A percentile compares a stretch with the other conserved stretches of the same genome.
phyloP scores from a whole-genome alignment of 2,113 vertebrate genomes.

The Grammomys dolichurus region DNA sequence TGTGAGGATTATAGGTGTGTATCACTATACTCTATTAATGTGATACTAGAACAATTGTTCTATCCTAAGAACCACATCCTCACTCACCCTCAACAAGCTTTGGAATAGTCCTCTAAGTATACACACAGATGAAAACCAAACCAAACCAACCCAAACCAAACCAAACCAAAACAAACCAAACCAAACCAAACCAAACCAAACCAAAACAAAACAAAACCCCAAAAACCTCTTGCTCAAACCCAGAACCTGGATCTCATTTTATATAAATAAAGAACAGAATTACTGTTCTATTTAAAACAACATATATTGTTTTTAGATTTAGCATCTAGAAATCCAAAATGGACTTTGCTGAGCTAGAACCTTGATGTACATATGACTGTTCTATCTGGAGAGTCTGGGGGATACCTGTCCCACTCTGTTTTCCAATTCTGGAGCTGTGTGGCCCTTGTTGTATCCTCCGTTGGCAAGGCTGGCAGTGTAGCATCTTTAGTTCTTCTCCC shows the following conservation, averaged over 20 bases:
- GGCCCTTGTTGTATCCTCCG: background rate
- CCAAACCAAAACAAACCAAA: too few relatives aligned
- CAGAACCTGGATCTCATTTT: constrained; percentile 16
- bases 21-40: background rate
- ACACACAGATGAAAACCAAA: background rate
- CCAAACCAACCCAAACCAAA: too few relatives aligned
- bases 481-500: background rate
- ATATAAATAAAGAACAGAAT: constrained; percentile 29
- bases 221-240: background rate
- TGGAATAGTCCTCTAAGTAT: background rate
- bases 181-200: too few relatives aligned
- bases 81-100: background rate
- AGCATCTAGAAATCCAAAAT: background rate
- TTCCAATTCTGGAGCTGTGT: background rate
- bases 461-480: background rate
- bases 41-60: too few relatives aligned
- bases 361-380: background rate
- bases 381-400: background rate
- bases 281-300: background rate
- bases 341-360: background rate
- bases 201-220: too few relatives aligned
- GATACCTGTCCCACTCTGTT: background rate
- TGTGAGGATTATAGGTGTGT: background rate
- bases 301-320: background rate
- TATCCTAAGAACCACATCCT: background rate